These are phyloP conservation scores for Rhinogobius similis DNA, from an alignment of 2,113 vertebrate species.

Conservation along the genomic window DNA sequence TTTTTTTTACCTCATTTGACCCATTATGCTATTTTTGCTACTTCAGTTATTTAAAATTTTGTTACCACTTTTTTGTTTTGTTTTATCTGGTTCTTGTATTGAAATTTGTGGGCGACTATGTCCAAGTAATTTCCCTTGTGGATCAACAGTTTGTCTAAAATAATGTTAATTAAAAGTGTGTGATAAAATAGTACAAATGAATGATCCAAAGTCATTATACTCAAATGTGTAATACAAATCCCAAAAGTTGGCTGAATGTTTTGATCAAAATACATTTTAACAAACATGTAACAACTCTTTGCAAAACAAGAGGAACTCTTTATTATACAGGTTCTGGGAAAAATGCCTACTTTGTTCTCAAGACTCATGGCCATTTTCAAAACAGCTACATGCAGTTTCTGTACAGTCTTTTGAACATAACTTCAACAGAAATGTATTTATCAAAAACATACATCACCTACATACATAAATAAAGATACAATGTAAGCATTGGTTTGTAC, in stretches of 20 bases:
- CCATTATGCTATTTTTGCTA: too few relatives aligned
- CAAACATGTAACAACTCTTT: neutral
- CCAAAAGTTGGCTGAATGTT: neutral
- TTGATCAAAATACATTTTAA: too few relatives aligned
- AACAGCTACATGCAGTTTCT: slow-evolving; percentile 67
- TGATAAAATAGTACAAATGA: neutral
- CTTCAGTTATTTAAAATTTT: too few relatives aligned
- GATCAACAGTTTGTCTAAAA: too few relatives aligned
- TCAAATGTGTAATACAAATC: neutral
- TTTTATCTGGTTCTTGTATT: too few relatives aligned
- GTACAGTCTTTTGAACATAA: slow-evolving; percentile 22
- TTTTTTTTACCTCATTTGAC: too few relatives aligned
- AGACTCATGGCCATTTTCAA: slow-evolving; percentile 56
- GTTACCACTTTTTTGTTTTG: too few relatives aligned
- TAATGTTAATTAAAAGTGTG: too few relatives aligned
- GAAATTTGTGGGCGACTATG: too few relatives aligned
- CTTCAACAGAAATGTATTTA: slow-evolving; percentile 20
- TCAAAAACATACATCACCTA: slow-evolving; percentile 31
- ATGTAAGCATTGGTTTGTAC: neutral
- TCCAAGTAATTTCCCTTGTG: too few relatives aligned
- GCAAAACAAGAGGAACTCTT: slow-evolving; percentile 62
- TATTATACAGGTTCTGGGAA: slow-evolving; percentile 49
- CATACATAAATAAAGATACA: slow-evolving; percentile 41
- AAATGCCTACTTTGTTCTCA: slow-evolving; percentile 34
- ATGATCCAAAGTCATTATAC: too few relatives aligned